Conservation (phyloP, 2,888 invertebrate species). For the Acanthococcus lagerstroemiae region DNA sequence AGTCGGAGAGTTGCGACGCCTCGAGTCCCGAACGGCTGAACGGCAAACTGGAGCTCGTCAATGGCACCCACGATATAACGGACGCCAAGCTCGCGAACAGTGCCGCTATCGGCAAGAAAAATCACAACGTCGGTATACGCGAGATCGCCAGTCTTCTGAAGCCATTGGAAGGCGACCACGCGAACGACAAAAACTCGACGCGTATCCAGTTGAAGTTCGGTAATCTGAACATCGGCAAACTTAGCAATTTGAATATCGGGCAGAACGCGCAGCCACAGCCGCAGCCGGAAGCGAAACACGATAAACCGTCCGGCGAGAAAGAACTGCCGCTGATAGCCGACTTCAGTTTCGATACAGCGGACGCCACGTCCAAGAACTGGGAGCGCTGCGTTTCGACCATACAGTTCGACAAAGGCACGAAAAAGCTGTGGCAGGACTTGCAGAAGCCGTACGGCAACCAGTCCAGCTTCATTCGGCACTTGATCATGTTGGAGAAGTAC, state of each 20-base stretch:
- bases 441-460: conserved; percentile 81
- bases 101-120: neutral
- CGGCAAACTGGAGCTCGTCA: neutral
- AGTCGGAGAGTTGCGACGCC: conserved; percentile 6
- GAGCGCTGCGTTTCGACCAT: conserved; percentile 67
- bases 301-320: conserved; percentile 52
- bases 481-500: conserved; percentile 72
- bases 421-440: conserved; percentile 66
- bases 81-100: neutral
- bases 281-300: conserved; percentile 49
- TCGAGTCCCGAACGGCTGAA: neutral
- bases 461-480: conserved; percentile 70
- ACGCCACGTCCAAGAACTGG: conserved; percentile 57
- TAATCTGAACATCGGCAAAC: conserved; percentile 37
- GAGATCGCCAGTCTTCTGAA: conserved; percentile 22
- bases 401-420: conserved; percentile 73
- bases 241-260: conserved; percentile 37
- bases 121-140: conserved; percentile 27
- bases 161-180: conserved; percentile 40
- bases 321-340: conserved; percentile 66
- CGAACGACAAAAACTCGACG: conserved; percentile 38
- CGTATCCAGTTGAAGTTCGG: conserved; percentile 38
- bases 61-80: neutral
- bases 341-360: conserved; percentile 62
- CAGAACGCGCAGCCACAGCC: conserved; percentile 29